phyloP scores from a whole-genome alignment of 30 jellyfish, hydroid and myxozoan genomes.

The Sanderia malayensis region DNA sequence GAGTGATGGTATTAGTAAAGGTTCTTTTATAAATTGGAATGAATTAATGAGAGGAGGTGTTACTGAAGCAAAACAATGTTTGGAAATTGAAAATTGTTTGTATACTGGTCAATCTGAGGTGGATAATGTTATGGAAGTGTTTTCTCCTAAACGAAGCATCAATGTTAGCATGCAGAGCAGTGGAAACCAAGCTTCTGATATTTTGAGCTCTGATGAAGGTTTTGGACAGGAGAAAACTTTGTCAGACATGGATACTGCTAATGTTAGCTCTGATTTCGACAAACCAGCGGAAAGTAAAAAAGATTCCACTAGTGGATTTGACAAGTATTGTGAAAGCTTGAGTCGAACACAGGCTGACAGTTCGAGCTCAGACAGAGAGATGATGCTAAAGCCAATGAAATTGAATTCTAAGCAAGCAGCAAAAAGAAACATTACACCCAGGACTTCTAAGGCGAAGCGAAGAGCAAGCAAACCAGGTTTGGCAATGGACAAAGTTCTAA shows the following conservation, averaged over 20 bases:
- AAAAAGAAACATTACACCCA: neutral
- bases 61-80: neutral
- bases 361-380: neutral
- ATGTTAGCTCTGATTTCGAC: neutral
- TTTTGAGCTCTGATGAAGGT: neutral
- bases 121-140: neutral
- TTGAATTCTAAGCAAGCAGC: neutral
- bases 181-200: neutral
- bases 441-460: conserved; percentile 14
- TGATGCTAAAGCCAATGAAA: neutral
- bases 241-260: neutral
- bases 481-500: conserved; percentile 10
- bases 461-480: conserved; percentile 10
- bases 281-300: too few relatives aligned
- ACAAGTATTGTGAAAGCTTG: neutral
- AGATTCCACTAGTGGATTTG: neutral
- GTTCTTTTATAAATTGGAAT: neutral
- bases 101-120: neutral
- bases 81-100: neutral
- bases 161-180: neutral
- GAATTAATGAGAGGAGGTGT: neutral
- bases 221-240: neutral
- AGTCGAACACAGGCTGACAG: neutral
- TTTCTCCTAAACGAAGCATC: neutral
- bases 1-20: conserved; percentile 10